Evolutionary conservation across 1,140 invertebrate species (phyloP).

Genomic region (Bombus confusus): DNA sequence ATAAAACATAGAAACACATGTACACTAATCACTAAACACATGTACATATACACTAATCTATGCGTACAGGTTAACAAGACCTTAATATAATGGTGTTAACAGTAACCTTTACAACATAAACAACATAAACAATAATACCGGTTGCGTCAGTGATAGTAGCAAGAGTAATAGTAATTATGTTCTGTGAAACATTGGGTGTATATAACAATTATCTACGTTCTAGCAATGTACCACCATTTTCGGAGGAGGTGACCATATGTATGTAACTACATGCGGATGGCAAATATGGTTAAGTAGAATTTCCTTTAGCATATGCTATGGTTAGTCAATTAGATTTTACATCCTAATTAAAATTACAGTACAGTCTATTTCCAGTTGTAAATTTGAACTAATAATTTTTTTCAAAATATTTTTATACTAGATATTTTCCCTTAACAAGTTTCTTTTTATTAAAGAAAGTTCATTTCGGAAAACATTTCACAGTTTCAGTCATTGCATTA

Average conservation of each 20-base stretch:
- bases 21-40: too few species aligned
- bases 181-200: neutral
- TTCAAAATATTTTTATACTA: neutral
- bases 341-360: neutral
- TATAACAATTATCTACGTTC: slow-evolving; percentile 14
- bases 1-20: neutral
- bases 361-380: neutral
- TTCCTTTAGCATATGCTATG: neutral
- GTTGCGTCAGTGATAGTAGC: neutral
- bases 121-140: neutral
- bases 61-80: slow-evolving; percentile 4
- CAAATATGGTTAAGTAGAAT: neutral
- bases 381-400: neutral
- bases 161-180: slow-evolving; percentile 14
- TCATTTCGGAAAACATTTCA: too few species aligned
- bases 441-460: too few species aligned
- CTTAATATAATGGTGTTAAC: slow-evolving; percentile 22
- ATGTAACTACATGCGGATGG: neutral
- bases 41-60: neutral
- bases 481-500: too few species aligned
- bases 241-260: neutral
- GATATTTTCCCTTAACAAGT: neutral
- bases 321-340: neutral
- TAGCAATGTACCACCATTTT: neutral
- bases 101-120: slow-evolving; percentile 16